These are phyloP conservation scores for Tuberolachnus salignus DNA, from an alignment of 2,888 invertebrate genomes.

Conservation along the genomic window DNA sequence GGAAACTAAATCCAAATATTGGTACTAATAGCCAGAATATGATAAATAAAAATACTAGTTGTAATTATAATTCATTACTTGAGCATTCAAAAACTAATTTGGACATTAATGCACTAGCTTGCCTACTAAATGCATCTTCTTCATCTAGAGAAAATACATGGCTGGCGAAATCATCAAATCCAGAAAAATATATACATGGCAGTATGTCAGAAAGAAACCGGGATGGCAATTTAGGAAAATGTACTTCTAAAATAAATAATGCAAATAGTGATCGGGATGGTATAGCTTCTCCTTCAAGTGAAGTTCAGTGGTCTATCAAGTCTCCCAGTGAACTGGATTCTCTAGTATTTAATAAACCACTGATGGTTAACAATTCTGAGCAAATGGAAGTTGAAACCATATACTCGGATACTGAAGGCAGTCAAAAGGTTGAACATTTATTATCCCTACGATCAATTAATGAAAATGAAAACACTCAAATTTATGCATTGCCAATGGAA, in stretches of 20 bases:
- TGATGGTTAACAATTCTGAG: not conserved
- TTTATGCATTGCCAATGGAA: constrained; percentile 44
- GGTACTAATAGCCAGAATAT: not conserved
- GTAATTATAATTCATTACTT: not conserved
- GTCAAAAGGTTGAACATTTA: constrained; percentile 16
- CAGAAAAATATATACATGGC: constrained; percentile 1
- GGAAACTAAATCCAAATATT: not conserved
- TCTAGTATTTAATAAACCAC: constrained; percentile 32
- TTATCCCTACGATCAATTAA: constrained; percentile 29
- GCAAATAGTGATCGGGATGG: constrained; percentile 13
- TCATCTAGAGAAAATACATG: constrained; percentile 36
- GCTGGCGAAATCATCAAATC: constrained; percentile 24
- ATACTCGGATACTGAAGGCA: constrained; percentile 35
- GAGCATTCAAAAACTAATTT: not conserved
- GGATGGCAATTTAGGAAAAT: not conserved
- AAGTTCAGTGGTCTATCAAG: constrained; percentile 27
- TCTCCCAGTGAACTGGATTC: constrained; percentile 19
- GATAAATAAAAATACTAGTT: not conserved
- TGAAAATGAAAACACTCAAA: constrained; percentile 39
- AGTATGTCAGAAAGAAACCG: not conserved
- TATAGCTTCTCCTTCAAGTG: constrained; percentile 28
- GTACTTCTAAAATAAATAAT: constrained; percentile 1
- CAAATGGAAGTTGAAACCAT: constrained; percentile 21
- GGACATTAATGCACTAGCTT: not conserved
- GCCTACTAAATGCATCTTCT: not conserved